Base-by-base conservation (phyloP, 2,797 vertebrate species). In the Pipistrellus nathusii region DNA sequence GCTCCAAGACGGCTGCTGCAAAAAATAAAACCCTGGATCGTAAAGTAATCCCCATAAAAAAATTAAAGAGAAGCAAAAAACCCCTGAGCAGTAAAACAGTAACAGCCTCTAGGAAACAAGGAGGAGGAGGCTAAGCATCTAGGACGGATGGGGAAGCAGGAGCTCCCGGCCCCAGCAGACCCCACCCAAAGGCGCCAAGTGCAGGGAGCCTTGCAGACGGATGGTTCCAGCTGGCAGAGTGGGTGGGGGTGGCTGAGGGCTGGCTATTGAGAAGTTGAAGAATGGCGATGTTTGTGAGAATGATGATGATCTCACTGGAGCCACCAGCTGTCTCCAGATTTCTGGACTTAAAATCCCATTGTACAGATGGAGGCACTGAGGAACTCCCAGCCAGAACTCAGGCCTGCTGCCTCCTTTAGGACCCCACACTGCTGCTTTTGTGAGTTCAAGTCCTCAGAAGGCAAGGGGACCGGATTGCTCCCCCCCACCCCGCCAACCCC, bases 41-140 rank as follows among this genome's bases (percentile, higher is more conserved):
- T 97, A 95, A 97, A 97, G 85, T 85, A 76, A 92, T 93, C 62
- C 82, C 93, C 83, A 84, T 93, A 72, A 94, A 94, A 92, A 82
- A 30, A 5, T 4, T 80, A 85, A 69, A 0, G 0, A 51, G 46
- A 68, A 27, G 3, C 6, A 7, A 80, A 83, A 27, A 46, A 46
- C 38, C 44, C 41, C 80, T 32, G 3, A 4, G 59, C 53, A 46
- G 32, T 89, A 78, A 95, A 27, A 2, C 86, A 76, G 91, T 3
- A 6, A 78, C 0, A 44, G 32, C 48, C 66, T 82, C 13, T 0
- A 3, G 81, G 71, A 93, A 94, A 94, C 12, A 90, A 85, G 64
- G 35, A 21, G 12, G 21, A 8, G 80, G 57, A 71, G 51, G 38
- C 51, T 27, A 17, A 0, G 0, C 0, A 4, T 59, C 38, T 0